Base-by-base conservation (phyloP, 2,888 invertebrate species). In the Stictocephala bisonia region DNA sequence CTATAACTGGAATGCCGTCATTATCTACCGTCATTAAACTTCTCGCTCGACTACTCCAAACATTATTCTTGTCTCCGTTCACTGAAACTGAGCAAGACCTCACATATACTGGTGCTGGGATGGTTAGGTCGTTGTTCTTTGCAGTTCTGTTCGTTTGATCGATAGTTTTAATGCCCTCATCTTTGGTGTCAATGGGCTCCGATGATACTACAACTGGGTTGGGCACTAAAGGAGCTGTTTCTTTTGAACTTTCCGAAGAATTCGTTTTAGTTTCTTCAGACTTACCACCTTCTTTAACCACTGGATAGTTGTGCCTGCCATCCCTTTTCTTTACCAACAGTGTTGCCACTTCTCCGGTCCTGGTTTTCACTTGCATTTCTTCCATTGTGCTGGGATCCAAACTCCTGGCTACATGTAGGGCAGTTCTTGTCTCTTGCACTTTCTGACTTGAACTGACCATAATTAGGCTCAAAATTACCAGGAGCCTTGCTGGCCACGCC, bases 1-100 rank as follows among this genome's bases (percentile, higher is more conserved):
- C 92, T 53, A 96, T 91, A 64, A 94, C 89, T 0, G 94, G 93
- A 26, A 93, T 91, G 0, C 92, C 92, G 79, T 93, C 92, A 4
- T 86, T 85, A 64, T 90, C 92, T 1, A 92, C 81, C 7, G 90
- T 87, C 75, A 91, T 84, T 4, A 90, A 86, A 1, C 90, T 89
- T 64, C 91, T 85, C 13, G 88, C 89, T 66, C 89, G 88, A 78
- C 92, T 91, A 75, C 86, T 86, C 41, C 88, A 87, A 48, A 87
- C 84, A 9, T 84, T 84, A 79, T 84, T 86, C 3, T 77, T 70
- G 51, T 78, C 77, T 2, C 85, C 85, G 79, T 88, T 88, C 3
- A 89, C 84, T 77, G 86, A 88, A 81, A 90, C 86, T 26, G 89
- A 85, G n/a, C 88, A 88, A 0, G 93, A 92, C 66, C 88, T 87